Percentiles rank a stretch among this genome's conserved stretches.
phyloP scores from a whole-genome alignment of 2,113 vertebrate genomes.

The Pteruthius melanotis region DNA sequence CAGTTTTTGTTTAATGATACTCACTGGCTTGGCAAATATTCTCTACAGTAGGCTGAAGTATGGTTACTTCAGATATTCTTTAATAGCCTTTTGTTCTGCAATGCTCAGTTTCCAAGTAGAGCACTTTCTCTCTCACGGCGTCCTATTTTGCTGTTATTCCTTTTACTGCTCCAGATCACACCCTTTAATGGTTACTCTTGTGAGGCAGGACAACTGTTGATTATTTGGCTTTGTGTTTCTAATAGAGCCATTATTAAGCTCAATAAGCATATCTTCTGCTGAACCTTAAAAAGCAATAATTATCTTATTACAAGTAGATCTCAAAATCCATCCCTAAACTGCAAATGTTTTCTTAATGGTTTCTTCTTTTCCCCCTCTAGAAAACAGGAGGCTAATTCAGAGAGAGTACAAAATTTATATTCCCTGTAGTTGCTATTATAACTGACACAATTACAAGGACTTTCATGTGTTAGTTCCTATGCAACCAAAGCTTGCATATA shows the following conservation, averaged over 20 bases:
- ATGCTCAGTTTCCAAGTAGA: not conserved
- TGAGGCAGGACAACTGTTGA: not conserved
- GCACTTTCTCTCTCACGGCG: not conserved
- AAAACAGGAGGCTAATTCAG: not conserved
- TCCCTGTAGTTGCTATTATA: not conserved
- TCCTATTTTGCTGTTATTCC: not conserved
- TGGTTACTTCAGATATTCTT: not conserved
- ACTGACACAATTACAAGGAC: not conserved
- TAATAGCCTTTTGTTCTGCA: not conserved
- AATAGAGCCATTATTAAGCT: not conserved
- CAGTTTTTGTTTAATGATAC: not conserved
- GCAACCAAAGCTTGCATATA: not conserved
- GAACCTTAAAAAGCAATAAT: conserved; percentile 26
- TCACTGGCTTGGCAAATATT: not conserved
- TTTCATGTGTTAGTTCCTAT: not conserved
- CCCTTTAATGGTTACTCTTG: not conserved
- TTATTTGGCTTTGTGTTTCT: conserved; percentile 25
- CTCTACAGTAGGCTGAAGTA: not conserved
- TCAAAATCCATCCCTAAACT: not conserved
- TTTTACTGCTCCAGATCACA: not conserved
- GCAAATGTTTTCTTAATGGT: not conserved
- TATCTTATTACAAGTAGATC: not conserved
- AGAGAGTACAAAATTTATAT: not conserved
- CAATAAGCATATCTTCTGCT: not conserved
- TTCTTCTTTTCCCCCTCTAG: not conserved